phyloP scores from a whole-genome alignment of 2,113 vertebrate species.

The Piaya cayana region DNA sequence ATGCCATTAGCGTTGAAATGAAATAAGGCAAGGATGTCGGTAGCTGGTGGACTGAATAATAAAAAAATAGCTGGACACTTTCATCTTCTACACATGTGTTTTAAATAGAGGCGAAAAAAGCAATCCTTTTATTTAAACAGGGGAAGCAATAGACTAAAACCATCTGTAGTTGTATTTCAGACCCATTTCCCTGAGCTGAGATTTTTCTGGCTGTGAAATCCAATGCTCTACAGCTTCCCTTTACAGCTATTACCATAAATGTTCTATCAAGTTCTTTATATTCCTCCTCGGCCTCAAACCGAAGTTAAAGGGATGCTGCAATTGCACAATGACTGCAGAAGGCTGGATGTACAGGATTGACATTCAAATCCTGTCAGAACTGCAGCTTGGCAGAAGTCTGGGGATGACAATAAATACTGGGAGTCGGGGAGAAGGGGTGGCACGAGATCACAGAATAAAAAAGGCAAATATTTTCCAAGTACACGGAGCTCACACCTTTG shows the following conservation, averaged over 20 bases:
- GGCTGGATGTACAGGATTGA: background rate
- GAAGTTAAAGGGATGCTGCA: slow-evolving; percentile 49
- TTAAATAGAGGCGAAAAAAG: slow-evolving; percentile 70
- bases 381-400: background rate
- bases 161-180: slow-evolving; percentile 68
- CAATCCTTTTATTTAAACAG: slow-evolving; percentile 69
- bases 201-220: slow-evolving; percentile 70
- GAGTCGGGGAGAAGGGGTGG: background rate
- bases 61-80: slow-evolving; percentile 72
- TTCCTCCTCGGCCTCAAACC: slow-evolving; percentile 48
- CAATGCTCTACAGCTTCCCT: slow-evolving; percentile 58
- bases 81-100: slow-evolving; percentile 68
- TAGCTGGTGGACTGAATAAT: slow-evolving; percentile 67
- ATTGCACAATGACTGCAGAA: background rate
- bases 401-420: background rate
- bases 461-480: background rate
- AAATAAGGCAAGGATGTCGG: slow-evolving; percentile 67
- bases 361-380: slow-evolving; percentile 38
- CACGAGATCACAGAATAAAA: background rate
- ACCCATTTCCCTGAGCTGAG: slow-evolving; percentile 60
- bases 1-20: slow-evolving; percentile 59
- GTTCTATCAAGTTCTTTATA: slow-evolving; percentile 68
- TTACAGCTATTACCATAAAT: slow-evolving; percentile 64
- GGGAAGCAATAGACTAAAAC: slow-evolving; percentile 62
- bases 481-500: background rate